Evolutionary conservation across 1,140 invertebrate species (phyloP), one percentile per base, ranked within the genome.

Genomic region (Glossosoma conforme): DNA sequence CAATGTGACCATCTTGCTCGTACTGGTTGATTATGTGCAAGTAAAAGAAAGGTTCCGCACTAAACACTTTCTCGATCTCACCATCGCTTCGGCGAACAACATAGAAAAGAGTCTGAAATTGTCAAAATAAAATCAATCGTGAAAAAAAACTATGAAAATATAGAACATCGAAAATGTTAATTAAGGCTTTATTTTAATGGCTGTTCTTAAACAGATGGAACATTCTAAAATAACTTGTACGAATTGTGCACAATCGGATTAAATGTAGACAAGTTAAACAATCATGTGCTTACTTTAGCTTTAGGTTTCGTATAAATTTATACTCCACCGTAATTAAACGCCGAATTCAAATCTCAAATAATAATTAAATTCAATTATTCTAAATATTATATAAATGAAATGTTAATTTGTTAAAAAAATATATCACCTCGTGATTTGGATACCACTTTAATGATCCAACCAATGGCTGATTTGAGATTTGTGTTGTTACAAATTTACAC

Each of bases 11-110:
- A 33, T 85, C 80, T 37, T 74, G 71, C 62, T 92, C 91, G 62
- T 84, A 96, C 42, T 87, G 82, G 70, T 96, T 96, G 43, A 94
- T 91, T 22, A 91, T 87, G 62, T 96, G 93, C 2, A 94, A 76
- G 58, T 85, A 92, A 62, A 94, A 93, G 52, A 94, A 85, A 0
- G 83, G 69, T 45, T 89, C 83, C 0, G 88, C 78, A 15, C 80
- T 62, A 62, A 82, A 87, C 35, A 77, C 80, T 33, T 75, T 77
- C 1, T 68, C 65, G 32, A 81, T 57, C 59, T 77, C 68, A 2
- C 85, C 85, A 19, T 73, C 81, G 43, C 74, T 60, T 20, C 85
- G 75, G 4, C 78, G 79, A 1, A 93, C 67, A 0, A 92, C 68
- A 54, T 89, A 81, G 58, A 93, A 82, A 28, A 85, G 67, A 0